phyloP scores from a whole-genome alignment of 2,113 vertebrate species.

The Formicarius rufipectus region DNA sequence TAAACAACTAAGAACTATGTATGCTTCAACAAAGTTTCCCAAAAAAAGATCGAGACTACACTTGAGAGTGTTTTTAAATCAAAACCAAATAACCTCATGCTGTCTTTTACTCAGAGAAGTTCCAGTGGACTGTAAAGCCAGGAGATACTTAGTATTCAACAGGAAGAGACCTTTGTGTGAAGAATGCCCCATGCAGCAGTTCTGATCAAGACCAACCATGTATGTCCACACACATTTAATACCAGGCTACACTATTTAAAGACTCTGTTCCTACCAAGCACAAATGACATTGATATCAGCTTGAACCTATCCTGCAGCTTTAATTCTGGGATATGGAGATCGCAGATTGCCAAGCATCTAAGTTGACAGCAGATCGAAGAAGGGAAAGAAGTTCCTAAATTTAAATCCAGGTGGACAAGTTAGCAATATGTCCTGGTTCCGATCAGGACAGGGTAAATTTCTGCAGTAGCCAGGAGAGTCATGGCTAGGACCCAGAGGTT shows the following conservation, averaged over 20 bases:
- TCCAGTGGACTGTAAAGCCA: background rate
- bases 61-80: background rate
- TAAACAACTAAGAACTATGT: background rate
- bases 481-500: background rate
- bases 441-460: background rate
- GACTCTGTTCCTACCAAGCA: background rate
- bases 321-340: background rate
- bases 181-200: background rate
- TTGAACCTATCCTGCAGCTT: background rate
- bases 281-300: background rate
- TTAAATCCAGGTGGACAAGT: background rate
- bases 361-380: background rate
- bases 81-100: background rate
- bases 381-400: background rate
- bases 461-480: background rate
- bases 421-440: background rate
- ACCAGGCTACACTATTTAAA: background rate
- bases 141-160: background rate
- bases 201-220: background rate
- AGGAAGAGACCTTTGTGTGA: background rate
- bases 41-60: background rate
- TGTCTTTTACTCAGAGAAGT: background rate
- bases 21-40: background rate
- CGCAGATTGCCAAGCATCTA: background rate
- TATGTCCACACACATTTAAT: background rate